Conservation (phyloP, 2,113 vertebrate genomes). For the Anarhynchus alexandrinus region DNA sequence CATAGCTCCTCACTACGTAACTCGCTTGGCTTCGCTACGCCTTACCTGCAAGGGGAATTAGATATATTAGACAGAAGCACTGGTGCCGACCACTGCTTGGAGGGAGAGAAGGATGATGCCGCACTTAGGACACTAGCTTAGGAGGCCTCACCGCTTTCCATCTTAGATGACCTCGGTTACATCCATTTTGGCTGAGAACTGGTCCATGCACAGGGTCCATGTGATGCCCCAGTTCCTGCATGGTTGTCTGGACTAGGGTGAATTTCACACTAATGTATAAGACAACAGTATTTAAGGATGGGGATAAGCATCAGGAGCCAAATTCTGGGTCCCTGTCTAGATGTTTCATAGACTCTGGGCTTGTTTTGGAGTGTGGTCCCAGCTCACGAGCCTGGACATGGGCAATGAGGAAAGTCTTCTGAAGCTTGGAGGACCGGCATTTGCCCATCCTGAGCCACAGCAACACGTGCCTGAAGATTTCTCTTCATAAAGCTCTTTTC, state of each 20-base stretch:
- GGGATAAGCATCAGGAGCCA: not conserved
- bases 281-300: not conserved
- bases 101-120: not conserved
- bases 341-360: not conserved
- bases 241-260: not conserved
- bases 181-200: not conserved
- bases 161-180: not conserved
- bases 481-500: not conserved
- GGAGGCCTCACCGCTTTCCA: not conserved
- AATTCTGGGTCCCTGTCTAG: not conserved
- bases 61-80: not conserved
- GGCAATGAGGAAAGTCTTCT: not conserved
- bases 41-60: constrained; percentile 54
- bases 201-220: rapidly evolving
- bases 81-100: too few species aligned
- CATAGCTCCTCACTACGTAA: not conserved
- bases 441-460: not conserved
- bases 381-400: not conserved
- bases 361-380: not conserved
- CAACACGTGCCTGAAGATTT: not conserved
- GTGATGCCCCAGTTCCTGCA: not conserved
- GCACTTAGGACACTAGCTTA: too few species aligned
- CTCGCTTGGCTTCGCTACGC: rapidly evolving
- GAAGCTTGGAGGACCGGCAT: not conserved
- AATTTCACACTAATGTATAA: not conserved